Percentiles rank a stretch among this genome's conserved stretches.
These are phyloP conservation scores for Drosophila parvula DNA, from an alignment of 1,140 invertebrate species.

Conservation along the genomic window DNA sequence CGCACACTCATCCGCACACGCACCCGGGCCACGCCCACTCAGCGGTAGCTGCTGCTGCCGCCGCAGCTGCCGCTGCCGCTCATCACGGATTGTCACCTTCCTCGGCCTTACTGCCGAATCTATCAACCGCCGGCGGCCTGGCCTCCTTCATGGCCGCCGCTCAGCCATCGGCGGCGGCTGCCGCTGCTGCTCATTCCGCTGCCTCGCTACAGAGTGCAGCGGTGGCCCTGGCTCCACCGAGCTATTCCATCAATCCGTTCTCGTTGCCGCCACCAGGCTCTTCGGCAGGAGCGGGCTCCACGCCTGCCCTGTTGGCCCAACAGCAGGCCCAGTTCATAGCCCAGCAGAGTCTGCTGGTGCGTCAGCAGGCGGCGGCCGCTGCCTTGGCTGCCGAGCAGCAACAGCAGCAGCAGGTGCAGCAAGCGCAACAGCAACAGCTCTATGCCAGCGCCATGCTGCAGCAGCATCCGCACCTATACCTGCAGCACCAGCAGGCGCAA, in stretches of 20 bases:
- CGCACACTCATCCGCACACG: slow-evolving; percentile 51
- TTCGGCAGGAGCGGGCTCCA: slow-evolving; percentile 45
- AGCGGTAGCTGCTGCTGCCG: slow-evolving; percentile 20
- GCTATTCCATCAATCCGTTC: slow-evolving; percentile 66
- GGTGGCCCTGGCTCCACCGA: slow-evolving; percentile 34
- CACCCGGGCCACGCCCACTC: slow-evolving; percentile 50
- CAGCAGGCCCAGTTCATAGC: slow-evolving; percentile 83
- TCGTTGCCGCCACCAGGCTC: slow-evolving; percentile 53
- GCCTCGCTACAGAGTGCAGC: slow-evolving; percentile 54
- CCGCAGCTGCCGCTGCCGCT: slow-evolving; percentile 32
- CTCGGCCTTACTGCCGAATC: slow-evolving; percentile 39
- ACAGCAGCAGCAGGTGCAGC: slow-evolving; percentile 66
- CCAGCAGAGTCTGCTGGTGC: slow-evolving; percentile 78
- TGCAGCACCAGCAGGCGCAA: slow-evolving; percentile 64
- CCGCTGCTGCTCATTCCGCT: slow-evolving; percentile 33
- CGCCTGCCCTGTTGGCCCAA: slow-evolving; percentile 74
- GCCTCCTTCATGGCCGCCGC: slow-evolving; percentile 26
- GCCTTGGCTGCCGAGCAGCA: slow-evolving; percentile 70
- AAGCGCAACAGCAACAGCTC: slow-evolving; percentile 67
- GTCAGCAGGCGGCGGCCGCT: slow-evolving; percentile 78
- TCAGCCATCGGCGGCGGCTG: slow-evolving; percentile 12
- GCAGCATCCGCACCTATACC: slow-evolving; percentile 58
- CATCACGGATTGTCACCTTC: slow-evolving; percentile 67
- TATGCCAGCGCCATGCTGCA: slow-evolving; percentile 75
- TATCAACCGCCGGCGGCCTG: slow-evolving; percentile 49